Conservation (phyloP, 2,888 invertebrate species). For the Tubulanus polymorphus region DNA sequence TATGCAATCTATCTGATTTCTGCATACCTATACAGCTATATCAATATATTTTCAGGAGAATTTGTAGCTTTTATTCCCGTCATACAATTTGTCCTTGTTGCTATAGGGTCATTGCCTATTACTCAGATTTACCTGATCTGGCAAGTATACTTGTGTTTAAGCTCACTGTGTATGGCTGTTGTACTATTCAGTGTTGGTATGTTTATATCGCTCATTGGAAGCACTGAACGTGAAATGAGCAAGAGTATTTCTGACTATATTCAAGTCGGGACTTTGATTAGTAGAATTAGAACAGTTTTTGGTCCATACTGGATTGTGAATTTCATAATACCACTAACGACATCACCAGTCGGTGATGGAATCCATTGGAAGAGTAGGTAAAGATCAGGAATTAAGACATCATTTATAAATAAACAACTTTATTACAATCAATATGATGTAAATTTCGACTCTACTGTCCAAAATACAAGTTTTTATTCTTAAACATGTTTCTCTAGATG, state of each 20-base stretch:
- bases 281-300: constrained; percentile 36
- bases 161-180: constrained; percentile 18
- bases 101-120: constrained; percentile 28
- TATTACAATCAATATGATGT: no score
- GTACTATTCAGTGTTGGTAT: constrained; percentile 33
- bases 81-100: constrained; percentile 23
- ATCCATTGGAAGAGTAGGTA: constrained; percentile 36
- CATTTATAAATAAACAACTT: no score
- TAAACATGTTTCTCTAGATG: no score
- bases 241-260: constrained; percentile 29
- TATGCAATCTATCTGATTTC: constrained; percentile 27
- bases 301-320: constrained; percentile 38
- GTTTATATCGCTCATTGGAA: constrained; percentile 26
- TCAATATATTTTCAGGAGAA: constrained; percentile 25
- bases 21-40: constrained; percentile 26
- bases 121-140: constrained; percentile 22
- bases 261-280: constrained; percentile 19
- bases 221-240: constrained; percentile 38
- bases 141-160: constrained; percentile 24
- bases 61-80: constrained; percentile 29
- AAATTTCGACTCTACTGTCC: no score
- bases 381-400: no score
- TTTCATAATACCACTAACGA: constrained; percentile 38
- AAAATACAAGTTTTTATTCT: no score
- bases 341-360: constrained; percentile 32